Percentiles rank a stretch among this genome's conserved stretches.
Evolutionary conservation across 1,140 invertebrate genomes (phyloP).

Genomic region (Zaprionus taronus): DNA sequence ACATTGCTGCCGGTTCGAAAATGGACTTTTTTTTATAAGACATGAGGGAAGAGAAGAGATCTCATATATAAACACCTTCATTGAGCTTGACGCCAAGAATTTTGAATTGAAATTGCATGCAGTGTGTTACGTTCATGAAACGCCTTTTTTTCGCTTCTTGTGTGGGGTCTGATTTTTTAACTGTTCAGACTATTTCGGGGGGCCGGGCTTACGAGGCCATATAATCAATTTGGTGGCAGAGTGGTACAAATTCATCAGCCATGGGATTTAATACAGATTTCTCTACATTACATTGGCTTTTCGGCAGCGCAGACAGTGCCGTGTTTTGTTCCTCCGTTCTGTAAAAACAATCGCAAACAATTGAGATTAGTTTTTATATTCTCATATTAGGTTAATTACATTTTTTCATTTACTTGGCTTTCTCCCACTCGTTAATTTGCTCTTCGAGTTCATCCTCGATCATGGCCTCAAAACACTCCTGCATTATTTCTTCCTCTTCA

Average conservation of each 20-base stretch:
- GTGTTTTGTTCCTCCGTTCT: constrained; percentile 76
- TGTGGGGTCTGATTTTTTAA: constrained; percentile 44
- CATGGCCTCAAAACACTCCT: constrained; percentile 94
- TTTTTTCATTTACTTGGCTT: constrained; percentile 68
- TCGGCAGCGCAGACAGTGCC: constrained; percentile 78
- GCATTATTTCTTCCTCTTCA: constrained; percentile 94
- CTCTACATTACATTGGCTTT: constrained; percentile 78
- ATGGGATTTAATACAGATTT: constrained; percentile 91
- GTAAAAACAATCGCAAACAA: constrained; percentile 1
- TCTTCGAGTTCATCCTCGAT: constrained; percentile 88
- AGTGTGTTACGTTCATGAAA: constrained; percentile 35
- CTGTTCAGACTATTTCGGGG: constrained; percentile 49
- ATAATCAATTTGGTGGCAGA: constrained; percentile 68
- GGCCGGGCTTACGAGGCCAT: constrained; percentile 68
- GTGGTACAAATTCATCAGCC: constrained; percentile 91
- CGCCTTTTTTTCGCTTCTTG: constrained; percentile 8
- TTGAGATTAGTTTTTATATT: not conserved
- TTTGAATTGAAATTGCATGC: constrained; percentile 21
- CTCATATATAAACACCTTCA: constrained; percentile 43
- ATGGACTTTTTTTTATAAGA: constrained; percentile 40
- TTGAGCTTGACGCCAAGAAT: constrained; percentile 44
- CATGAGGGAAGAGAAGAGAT: constrained; percentile 40
- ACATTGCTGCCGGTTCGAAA: constrained; percentile 41
- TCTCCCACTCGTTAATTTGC: constrained; percentile 83
- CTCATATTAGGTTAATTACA: too few species aligned